Evolutionary conservation across 2,797 vertebrate species (phyloP).

Genomic region (Halcyon leucocephala): DNA sequence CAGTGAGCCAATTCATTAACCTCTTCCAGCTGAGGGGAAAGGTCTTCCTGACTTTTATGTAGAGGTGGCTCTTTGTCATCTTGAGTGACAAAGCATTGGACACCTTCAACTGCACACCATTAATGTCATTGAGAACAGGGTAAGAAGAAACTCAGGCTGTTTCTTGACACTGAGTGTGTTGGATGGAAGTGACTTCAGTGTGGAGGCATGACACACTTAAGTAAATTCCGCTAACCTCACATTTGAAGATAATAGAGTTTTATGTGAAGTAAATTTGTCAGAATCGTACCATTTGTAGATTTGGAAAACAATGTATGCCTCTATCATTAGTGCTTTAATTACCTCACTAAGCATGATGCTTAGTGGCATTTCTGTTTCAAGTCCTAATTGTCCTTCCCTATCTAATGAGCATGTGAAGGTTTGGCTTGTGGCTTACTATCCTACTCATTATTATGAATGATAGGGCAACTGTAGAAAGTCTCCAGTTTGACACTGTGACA

Average conservation of each 20-base stretch:
- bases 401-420: conserved; percentile 66
- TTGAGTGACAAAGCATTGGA: no score
- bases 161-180: neutral
- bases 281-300: neutral
- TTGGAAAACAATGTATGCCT: neutral
- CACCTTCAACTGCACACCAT: neutral
- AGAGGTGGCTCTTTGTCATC: neutral
- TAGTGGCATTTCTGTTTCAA: conserved; percentile 71
- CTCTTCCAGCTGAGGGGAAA: neutral
- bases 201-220: neutral
- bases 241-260: neutral
- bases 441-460: conserved; percentile 74
- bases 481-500: conserved; percentile 57
- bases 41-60: neutral
- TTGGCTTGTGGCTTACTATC: conserved; percentile 71
- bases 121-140: neutral
- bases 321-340: conserved; percentile 27
- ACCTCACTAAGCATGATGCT: conserved; percentile 46
- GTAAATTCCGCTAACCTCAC: neutral
- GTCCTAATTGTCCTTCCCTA: conserved; percentile 71
- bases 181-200: neutral
- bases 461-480: conserved; percentile 54
- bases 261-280: neutral
- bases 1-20: neutral
- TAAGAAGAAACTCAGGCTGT: neutral